Percentiles rank a stretch among this genome's conserved stretches.
These are phyloP conservation scores for Drosophila cyrtoloma DNA, from an alignment of 2,888 invertebrate species.

Conservation along the genomic window DNA sequence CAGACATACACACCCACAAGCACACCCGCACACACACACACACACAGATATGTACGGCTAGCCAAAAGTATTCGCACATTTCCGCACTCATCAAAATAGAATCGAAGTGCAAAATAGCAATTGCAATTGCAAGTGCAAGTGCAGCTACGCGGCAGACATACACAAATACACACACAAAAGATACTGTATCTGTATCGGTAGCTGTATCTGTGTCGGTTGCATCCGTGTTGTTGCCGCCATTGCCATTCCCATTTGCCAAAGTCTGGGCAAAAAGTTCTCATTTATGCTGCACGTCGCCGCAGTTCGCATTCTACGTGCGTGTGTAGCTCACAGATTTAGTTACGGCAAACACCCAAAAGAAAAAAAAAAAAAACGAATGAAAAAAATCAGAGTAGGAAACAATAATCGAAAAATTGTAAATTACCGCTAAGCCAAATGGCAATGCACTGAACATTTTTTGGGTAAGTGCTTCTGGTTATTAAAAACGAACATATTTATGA, in stretches of 20 bases:
- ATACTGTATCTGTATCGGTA: conserved; percentile 27
- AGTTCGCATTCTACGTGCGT: conserved; percentile 76
- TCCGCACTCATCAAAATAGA: conserved; percentile 74
- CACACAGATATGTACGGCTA: conserved; percentile 25
- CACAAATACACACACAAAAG: conserved; percentile 1
- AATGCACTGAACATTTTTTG: conserved; percentile 12
- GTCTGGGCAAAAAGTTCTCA: conserved; percentile 67
- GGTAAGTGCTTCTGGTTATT: conserved; percentile 29
- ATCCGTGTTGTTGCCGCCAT: conserved; percentile 73
- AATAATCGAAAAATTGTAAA: not conserved
- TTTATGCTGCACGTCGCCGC: conserved; percentile 68
- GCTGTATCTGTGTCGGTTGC: conserved; percentile 49
- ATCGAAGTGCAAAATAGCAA: conserved; percentile 53
- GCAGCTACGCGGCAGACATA: conserved; percentile 36
- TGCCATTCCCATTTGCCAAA: conserved; percentile 57
- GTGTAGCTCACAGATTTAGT: conserved; percentile 64
- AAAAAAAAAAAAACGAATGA: not conserved
- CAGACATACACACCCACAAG: conserved; percentile 4
- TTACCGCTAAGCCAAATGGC: conserved; percentile 13
- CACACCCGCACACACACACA: conserved; percentile 24
- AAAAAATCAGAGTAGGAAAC: not conserved
- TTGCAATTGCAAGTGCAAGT: conserved; percentile 67
- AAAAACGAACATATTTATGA: conserved; percentile 15
- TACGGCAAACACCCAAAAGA: conserved; percentile 35
- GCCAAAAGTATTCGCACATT: conserved; percentile 70